Evolutionary conservation across 1,140 invertebrate species (phyloP).

Genomic region (Adelges cooleyi): DNA sequence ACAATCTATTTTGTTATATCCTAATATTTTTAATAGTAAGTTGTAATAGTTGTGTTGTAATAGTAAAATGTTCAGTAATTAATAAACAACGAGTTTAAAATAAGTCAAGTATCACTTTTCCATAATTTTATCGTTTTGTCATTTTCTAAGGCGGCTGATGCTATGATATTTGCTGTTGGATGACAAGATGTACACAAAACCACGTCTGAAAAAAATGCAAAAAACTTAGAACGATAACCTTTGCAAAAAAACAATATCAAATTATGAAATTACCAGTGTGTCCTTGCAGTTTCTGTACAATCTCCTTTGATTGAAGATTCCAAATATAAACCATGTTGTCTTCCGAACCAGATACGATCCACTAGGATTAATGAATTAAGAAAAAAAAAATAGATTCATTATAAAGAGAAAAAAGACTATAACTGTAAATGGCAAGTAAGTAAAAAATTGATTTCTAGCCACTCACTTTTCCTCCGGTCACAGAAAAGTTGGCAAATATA

Average conservation of each 20-base stretch:
- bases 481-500: slow-evolving; percentile 99
- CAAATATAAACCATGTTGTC: slow-evolving; percentile 98
- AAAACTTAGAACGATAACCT: too few relatives aligned
- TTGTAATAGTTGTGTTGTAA: too few relatives aligned
- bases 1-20: too few relatives aligned
- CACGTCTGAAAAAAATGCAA: slow-evolving; percentile 57
- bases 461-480: slow-evolving; percentile 92
- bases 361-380: too few relatives aligned
- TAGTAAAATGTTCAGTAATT: too few relatives aligned
- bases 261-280: slow-evolving; percentile 16
- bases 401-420: slow-evolving; percentile 29
- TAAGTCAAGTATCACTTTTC: too few relatives aligned
- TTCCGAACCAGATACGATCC: slow-evolving; percentile 99
- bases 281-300: slow-evolving; percentile 92
- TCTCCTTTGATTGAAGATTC: slow-evolving; percentile 98
- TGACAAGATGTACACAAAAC: slow-evolving; percentile 97
- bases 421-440: background rate
- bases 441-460: background rate
- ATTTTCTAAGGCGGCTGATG: slow-evolving; percentile 93
- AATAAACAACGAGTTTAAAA: too few relatives aligned
- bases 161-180: slow-evolving; percentile 97
- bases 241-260: background rate
- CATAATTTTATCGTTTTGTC: slow-evolving; percentile 99
- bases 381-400: slow-evolving; percentile 31
- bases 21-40: too few relatives aligned